Evolutionary conservation across 1,140 invertebrate species (phyloP), one percentile per base, ranked within the genome.

Genomic region (Sycophaga agraensis): DNA sequence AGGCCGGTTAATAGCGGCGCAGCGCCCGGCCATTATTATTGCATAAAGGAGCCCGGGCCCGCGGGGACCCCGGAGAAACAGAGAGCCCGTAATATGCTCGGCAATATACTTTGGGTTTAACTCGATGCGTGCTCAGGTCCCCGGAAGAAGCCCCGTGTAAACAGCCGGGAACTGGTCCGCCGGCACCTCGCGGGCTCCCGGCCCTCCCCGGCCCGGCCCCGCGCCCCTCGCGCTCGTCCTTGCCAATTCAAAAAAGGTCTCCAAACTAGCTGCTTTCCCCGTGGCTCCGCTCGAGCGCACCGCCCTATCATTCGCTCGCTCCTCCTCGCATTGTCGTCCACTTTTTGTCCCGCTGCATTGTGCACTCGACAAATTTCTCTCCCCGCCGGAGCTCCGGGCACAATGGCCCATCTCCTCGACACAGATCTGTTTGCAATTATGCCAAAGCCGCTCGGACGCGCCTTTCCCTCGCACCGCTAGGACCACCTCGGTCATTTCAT

Each of bases 101-200:
- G n/a, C n/a, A n/a, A n/a, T n/a, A n/a, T n/a, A n/a, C n/a, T n/a
- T 63, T 53, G 45, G 53, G 53, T 49, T 56, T 56, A 62, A 62
- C 59, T 62, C 59, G 56, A 19, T 49, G 39, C 56, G 45, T 59
- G 60, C 40, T 63, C 65, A 48, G 54, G 24, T 50, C 54, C 26
- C 57, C 64, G 59, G 62, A 61, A 56, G 55, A 63, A 54, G 54
- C 31, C 35, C 24, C 45, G 58, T 45, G 54, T 62, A 69, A 67
- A 67, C 63, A 58, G 34, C 28, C 39, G 51, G 42, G 24, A 65
- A 56, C 63, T 57, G 22, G 55, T 63, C 46, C 31, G n/a, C n/a
- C n/a, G n/a, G n/a, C n/a, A n/a, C n/a, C n/a, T n/a, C n/a, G n/a
- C n/a, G n/a, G n/a, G n/a, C n/a, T n/a, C n/a, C n/a, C n/a, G n/a